Evolutionary conservation across 2,888 invertebrate species (phyloP).

Genomic region (Drosophila nigricruria): DNA sequence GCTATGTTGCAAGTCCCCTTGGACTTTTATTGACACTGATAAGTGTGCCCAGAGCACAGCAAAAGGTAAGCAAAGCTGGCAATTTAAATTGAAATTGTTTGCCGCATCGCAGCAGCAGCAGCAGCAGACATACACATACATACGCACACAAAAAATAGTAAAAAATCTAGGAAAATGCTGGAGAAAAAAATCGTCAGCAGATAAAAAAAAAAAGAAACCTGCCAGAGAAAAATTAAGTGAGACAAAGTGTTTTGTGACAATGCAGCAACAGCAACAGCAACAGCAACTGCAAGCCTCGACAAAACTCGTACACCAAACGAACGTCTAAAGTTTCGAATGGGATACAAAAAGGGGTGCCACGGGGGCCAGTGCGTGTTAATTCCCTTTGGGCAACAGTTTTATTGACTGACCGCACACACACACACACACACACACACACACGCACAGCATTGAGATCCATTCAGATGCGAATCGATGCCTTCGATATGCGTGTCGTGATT

Average conservation of each 20-base stretch:
- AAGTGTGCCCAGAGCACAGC: conserved; percentile 75
- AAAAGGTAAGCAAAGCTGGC: conserved; percentile 78
- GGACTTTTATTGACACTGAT: conserved; percentile 79
- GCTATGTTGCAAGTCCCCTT: conserved; percentile 42
- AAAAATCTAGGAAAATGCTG: conserved; percentile 9
- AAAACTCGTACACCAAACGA: conserved; percentile 1
- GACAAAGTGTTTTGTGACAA: conserved; percentile 77
- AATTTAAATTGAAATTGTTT: conserved; percentile 80
- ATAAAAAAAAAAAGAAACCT: conserved; percentile 50
- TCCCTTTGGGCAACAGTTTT: conserved; percentile 74
- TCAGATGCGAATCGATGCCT: conserved; percentile 48
- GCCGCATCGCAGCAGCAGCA: conserved; percentile 70
- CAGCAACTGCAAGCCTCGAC: conserved; percentile 26
- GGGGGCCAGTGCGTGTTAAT: conserved; percentile 65
- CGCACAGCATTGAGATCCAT: conserved; percentile 37
- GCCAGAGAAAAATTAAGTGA: conserved; percentile 70
- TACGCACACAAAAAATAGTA: conserved; percentile 7
- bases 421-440: conserved; percentile 38
- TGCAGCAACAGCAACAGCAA: conserved; percentile 28
- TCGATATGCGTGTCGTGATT: conserved; percentile 60
- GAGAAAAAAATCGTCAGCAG: conserved; percentile 27
- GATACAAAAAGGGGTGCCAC: not conserved
- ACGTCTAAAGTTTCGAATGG: conserved; percentile 12
- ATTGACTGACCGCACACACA: conserved; percentile 68
- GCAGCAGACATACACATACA: conserved; percentile 50